Base-by-base conservation (phyloP, 2,888 invertebrate species). In the Penaeus monodon region DNA sequence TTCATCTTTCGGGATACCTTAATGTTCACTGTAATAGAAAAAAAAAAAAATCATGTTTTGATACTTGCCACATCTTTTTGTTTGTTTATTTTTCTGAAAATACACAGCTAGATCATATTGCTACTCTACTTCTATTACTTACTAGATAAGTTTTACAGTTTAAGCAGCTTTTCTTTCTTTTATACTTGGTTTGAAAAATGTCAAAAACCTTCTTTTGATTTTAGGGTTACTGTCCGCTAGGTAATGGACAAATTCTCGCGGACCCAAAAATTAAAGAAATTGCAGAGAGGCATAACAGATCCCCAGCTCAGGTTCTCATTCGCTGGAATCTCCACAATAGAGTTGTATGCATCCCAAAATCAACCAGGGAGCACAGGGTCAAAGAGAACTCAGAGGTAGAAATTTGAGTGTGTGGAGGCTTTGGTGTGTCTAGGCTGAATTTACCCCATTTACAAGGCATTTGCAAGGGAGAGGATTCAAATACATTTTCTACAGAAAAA, bases 181-280 rank as follows among this genome's bases (percentile, higher is more conserved):
- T 12, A 57, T 57, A 20, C 17, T 57, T 57, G 17, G 57, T 57
- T 57, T 17, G 14, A 57, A 57, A 57, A 57, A 57, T 57, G 17
- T 57, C 57, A 22, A 70, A 49, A 14, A 22, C 77, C 44, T 63
- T 33, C 63, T 82, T 87, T 68, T 70, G 38, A 66, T 90, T 91
- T 74, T 89, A 92, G 92, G 93, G 92, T 12, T 93, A 92, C 90
- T 93, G 92, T 90, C 92, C 93, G 20, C 90, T 93, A 79, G 93
- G 92, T 33, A 92, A 92, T 87, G 92, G 92, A 38, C 89, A 91
- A 57, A 91, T 92, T 63, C 90, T 93, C 73, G 90, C 91, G 29
- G 91, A 92, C 66, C 89, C 90, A 8, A 89, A 92, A n/a, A 88
- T 91, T 44, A 79, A 84, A 70, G 83, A 89, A 63, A 91, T 92